phyloP scores from a whole-genome alignment of 1,140 invertebrate genomes.

The Apocrypta bakeri region DNA sequence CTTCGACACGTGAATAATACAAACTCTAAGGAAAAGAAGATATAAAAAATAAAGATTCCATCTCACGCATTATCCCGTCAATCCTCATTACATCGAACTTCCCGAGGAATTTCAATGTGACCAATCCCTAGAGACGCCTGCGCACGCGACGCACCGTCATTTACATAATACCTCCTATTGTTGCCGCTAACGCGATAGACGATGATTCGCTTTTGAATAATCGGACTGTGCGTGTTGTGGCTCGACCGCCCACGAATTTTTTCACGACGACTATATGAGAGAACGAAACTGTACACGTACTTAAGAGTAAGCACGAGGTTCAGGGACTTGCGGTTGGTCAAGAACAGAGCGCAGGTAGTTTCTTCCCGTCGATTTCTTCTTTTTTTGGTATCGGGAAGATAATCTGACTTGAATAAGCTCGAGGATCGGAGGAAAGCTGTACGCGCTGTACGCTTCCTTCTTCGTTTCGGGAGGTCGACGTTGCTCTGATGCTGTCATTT shows the following conservation, averaged over 20 bases:
- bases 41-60: too few relatives aligned
- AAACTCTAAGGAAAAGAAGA: too few relatives aligned
- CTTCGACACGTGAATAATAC: too few relatives aligned
- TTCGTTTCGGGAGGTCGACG: neutral
- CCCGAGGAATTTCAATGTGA: neutral
- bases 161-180: slow-evolving; percentile 21
- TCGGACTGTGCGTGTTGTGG: neutral
- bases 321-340: slow-evolving; percentile 42
- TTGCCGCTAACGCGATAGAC: slow-evolving; percentile 6
- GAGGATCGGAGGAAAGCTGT: slow-evolving; percentile 29
- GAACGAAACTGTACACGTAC: neutral
- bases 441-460: neutral
- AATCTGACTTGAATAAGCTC: slow-evolving; percentile 30
- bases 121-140: neutral
- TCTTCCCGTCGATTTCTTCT: slow-evolving; percentile 45
- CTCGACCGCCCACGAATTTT: slow-evolving; percentile 3
- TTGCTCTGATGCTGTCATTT: neutral
- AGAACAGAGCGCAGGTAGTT: slow-evolving; percentile 33
- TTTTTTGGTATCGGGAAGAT: slow-evolving; percentile 14
- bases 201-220: neutral
- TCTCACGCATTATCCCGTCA: neutral
- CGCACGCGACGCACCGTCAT: neutral
- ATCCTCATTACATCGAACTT: slow-evolving; percentile 4
- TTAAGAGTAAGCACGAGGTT: slow-evolving; percentile 30
- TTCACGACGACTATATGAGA: neutral